Evolutionary conservation across 2,113 vertebrate genomes (phyloP).

Genomic region (Murina feae): DNA sequence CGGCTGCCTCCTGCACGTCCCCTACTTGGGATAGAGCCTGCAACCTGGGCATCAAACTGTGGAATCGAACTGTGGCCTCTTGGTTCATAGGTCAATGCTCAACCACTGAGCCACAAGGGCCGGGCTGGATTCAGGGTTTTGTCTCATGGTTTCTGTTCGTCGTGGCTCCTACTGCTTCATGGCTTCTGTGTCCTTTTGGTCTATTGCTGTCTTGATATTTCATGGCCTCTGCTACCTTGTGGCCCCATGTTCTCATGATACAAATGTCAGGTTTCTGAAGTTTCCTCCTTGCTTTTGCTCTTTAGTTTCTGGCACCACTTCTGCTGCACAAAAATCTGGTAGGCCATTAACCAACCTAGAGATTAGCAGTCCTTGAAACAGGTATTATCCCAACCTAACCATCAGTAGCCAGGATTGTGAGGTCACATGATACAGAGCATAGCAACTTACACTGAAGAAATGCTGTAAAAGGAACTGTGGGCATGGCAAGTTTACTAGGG

Average conservation of each 20-base stretch:
- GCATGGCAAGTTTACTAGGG: not conserved
- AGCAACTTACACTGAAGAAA: slow-evolving; percentile 40
- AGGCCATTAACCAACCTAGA: not conserved
- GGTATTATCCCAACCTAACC: not conserved
- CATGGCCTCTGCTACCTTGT: slow-evolving; percentile 31
- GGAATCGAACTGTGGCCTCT: too few species aligned
- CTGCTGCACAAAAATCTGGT: not conserved
- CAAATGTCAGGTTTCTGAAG: slow-evolving; percentile 4
- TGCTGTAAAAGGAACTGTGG: slow-evolving; percentile 1
- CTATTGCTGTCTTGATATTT: slow-evolving; percentile 26
- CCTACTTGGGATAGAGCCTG: too few species aligned
- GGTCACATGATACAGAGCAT: slow-evolving; percentile 29
- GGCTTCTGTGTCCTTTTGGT: not conserved
- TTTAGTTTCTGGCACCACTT: slow-evolving; percentile 21
- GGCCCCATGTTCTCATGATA: not conserved
- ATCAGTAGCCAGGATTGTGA: slow-evolving; percentile 20
- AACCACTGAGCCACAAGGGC: too few species aligned
- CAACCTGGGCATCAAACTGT: too few species aligned
- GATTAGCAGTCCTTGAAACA: not conserved
- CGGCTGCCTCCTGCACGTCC: too few species aligned
- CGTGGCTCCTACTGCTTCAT: not conserved
- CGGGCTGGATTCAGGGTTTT: not conserved
- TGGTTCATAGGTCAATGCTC: not conserved
- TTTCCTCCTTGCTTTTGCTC: slow-evolving; percentile 29
- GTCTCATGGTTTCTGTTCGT: not conserved